A percentile compares a stretch with the other conserved stretches of the same genome.
Conservation (phyloP, 2,797 vertebrate genomes). For the Melanotaenia parkinsoni region DNA sequence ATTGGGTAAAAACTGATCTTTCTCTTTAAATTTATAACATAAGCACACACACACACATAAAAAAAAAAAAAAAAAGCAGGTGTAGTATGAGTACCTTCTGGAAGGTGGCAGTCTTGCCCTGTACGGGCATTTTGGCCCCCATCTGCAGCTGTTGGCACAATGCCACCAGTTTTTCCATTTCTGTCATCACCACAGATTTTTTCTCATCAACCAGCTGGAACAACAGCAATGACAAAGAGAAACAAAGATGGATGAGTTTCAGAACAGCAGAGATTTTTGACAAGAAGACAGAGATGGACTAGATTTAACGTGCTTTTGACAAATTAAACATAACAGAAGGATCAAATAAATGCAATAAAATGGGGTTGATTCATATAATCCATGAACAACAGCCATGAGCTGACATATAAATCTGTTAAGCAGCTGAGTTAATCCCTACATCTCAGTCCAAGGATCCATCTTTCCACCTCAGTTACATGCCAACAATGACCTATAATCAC, state of each 20-base stretch:
- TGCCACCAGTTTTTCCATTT: conserved; percentile 91
- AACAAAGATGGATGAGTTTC: conserved; percentile 21
- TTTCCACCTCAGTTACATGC: conserved; percentile 34
- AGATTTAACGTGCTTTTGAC: conserved; percentile 27
- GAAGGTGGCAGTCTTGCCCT: conserved; percentile 93
- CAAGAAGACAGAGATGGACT: background rate
- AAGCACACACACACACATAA: conserved; percentile 2
- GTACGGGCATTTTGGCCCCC: conserved; percentile 86
- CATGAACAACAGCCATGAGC: conserved; percentile 44
- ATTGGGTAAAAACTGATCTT: background rate
- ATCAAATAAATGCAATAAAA: conserved; percentile 34
- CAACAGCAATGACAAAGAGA: conserved; percentile 22
- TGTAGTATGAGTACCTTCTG: conserved; percentile 87
- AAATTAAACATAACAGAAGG: conserved; percentile 22
- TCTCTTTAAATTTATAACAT: background rate
- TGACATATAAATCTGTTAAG: conserved; percentile 49
- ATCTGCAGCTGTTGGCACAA: conserved; percentile 92
- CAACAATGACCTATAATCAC: conserved; percentile 32
- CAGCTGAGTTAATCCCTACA: conserved; percentile 57
- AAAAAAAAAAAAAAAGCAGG: background rate
- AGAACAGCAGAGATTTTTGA: conserved; percentile 15
- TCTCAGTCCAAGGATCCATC: conserved; percentile 42
- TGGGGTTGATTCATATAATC: conserved; percentile 45
- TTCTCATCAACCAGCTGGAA: conserved; percentile 90
- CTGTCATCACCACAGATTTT: conserved; percentile 86